Percentiles rank a stretch among this genome's conserved stretches.
Conservation (phyloP, 2,113 vertebrate genomes). For the Dolichallabes microphthalmus region DNA sequence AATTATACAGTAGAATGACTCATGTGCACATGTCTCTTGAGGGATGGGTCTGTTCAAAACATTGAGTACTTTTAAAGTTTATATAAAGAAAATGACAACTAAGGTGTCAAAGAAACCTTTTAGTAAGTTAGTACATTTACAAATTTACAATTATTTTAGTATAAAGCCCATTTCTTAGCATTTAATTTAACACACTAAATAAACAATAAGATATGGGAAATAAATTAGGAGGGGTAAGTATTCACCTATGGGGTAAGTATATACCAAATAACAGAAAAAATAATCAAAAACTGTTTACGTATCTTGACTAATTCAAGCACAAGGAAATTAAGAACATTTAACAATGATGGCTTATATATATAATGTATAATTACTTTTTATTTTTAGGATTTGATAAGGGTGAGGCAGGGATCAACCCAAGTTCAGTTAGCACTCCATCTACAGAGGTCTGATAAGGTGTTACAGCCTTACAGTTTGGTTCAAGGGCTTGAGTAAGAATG, state of each 20-base stretch:
- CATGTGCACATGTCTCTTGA: background rate
- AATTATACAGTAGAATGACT: background rate
- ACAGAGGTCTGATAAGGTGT: background rate
- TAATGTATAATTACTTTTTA: background rate
- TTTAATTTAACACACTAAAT: background rate
- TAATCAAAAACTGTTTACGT: background rate
- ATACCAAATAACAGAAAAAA: background rate
- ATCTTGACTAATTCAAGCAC: background rate
- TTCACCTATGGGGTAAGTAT: background rate
- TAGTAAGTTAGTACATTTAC: background rate
- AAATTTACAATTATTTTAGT: too few relatives aligned
- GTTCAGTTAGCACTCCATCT: background rate
- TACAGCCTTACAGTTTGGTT: constrained; percentile 45
- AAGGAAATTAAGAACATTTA: background rate
- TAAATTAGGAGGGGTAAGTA: background rate
- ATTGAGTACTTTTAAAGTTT: background rate
- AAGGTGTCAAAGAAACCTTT: background rate
- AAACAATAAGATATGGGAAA: background rate
- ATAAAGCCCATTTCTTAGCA: background rate
- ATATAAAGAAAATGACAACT: too few relatives aligned
- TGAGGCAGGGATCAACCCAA: background rate
- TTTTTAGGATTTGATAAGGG: background rate
- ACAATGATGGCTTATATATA: background rate
- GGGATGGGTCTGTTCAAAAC: background rate
- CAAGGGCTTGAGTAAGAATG: constrained; percentile 64